Evolutionary conservation across 2,888 invertebrate genomes (phyloP).

Genomic region (Apamea anceps): DNA sequence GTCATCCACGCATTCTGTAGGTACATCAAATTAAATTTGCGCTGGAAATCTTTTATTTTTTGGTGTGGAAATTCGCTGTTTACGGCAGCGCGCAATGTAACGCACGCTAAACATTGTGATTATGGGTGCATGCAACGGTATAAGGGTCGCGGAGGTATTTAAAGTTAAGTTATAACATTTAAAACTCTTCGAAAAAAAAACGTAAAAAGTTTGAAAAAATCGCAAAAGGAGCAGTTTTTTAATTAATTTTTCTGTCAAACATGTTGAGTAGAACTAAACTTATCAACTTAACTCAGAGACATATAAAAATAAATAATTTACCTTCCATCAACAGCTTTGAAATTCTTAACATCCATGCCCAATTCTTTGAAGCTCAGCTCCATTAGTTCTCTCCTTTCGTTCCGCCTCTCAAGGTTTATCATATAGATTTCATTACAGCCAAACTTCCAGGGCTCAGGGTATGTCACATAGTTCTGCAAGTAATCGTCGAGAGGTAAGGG

Average conservation of each 20-base stretch:
- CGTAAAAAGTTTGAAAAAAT: not conserved
- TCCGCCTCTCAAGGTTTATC: conserved; percentile 97
- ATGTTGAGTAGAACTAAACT: not conserved
- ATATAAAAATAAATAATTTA: conserved; percentile 74
- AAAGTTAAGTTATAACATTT: not conserved
- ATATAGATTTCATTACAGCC: conserved; percentile 96
- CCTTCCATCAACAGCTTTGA: conserved; percentile 98
- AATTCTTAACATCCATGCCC: conserved; percentile 93
- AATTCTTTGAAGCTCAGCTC: conserved; percentile 93
- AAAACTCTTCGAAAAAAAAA: not conserved
- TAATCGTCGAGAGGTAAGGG: conserved; percentile 83
- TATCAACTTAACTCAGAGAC: no score
- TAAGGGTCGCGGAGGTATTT: not conserved
- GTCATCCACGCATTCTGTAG: not conserved
- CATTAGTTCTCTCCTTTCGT: conserved; percentile 95
- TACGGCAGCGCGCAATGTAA: not conserved
- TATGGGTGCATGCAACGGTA: not conserved
- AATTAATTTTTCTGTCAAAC: not conserved
- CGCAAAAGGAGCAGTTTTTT: not conserved
- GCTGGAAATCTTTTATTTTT: not conserved
- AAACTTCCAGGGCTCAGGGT: conserved; percentile 91
- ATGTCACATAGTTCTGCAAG: conserved; percentile 78
- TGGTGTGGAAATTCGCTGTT: not conserved
- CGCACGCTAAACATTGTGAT: not conserved
- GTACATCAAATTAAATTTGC: not conserved